Conservation (phyloP, 2,113 vertebrate genomes). For the Mastomys coucha region DNA sequence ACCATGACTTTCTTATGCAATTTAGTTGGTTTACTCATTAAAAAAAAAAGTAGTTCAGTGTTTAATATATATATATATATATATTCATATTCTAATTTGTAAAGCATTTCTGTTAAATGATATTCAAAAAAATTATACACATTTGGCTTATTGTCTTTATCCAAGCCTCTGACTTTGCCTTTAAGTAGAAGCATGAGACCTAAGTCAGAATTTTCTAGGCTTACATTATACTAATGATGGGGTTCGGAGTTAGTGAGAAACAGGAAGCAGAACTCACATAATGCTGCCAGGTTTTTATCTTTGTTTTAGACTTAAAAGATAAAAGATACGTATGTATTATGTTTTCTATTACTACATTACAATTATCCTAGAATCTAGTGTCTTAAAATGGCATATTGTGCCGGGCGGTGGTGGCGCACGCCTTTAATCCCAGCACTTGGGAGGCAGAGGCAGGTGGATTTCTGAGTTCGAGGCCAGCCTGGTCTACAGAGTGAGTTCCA, state of each 20-base stretch:
- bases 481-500: too few species aligned
- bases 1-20: background rate
- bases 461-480: too few species aligned
- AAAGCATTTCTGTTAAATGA: slow-evolving; percentile 2
- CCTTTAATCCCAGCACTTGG: too few species aligned
- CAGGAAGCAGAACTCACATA: background rate
- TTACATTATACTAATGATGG: background rate
- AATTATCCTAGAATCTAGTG: background rate
- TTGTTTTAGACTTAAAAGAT: background rate
- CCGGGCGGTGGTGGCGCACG: too few species aligned
- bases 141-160: background rate
- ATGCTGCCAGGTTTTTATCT: background rate
- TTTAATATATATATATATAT: background rate
- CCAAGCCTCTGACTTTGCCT: background rate
- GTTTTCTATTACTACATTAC: background rate
- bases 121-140: background rate
- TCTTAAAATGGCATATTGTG: background rate
- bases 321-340: background rate
- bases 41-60: background rate
- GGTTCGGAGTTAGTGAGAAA: background rate
- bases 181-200: slow-evolving; percentile 9
- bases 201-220: background rate
- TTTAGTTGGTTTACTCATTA: background rate
- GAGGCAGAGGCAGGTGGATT: too few species aligned
- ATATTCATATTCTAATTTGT: background rate